phyloP scores from a whole-genome alignment of 2,797 vertebrate genomes.

The Dermochelys coriacea region DNA sequence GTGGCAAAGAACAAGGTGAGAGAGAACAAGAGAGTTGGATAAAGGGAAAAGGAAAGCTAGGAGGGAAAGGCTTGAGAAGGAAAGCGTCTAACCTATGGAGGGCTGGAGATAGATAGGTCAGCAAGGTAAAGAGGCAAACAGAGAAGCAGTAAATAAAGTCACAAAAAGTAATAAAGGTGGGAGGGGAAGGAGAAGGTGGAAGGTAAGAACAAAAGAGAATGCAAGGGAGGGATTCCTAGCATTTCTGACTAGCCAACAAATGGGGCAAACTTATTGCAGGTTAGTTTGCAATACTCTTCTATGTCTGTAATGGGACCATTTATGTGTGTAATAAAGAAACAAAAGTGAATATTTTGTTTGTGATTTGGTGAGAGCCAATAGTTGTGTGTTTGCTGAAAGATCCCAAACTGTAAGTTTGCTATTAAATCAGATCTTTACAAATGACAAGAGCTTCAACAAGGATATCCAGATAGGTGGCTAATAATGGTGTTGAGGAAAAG shows the following conservation, averaged over 20 bases:
- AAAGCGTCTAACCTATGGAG: not conserved
- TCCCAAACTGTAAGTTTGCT: not conserved
- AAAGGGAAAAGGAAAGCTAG: not conserved
- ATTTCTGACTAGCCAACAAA: slow-evolving; percentile 1
- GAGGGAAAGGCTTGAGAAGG: not conserved
- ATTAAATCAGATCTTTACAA: not conserved
- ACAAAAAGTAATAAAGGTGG: not conserved
- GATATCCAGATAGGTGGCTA: not conserved
- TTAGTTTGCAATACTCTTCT: slow-evolving; percentile 17
- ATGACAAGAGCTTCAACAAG: not conserved
- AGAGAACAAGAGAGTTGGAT: not conserved
- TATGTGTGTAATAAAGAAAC: not conserved
- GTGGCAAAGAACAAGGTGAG: not conserved
- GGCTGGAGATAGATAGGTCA: not conserved
- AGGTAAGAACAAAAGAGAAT: not conserved
- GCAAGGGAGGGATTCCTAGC: not conserved
- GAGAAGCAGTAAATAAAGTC: not conserved
- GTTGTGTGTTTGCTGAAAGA: not conserved
- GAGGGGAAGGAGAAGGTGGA: not conserved
- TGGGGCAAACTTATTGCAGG: not conserved
- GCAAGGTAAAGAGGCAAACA: not conserved
- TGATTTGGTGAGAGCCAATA: not conserved
- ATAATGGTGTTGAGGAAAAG: not conserved
- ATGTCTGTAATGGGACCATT: slow-evolving; percentile 6
- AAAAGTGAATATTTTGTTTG: accelerated